A percentile compares a stretch with the other conserved stretches of the same genome.
phyloP scores from a whole-genome alignment of 2,797 vertebrate species.

The Paratrypauchen microcephalus region DNA sequence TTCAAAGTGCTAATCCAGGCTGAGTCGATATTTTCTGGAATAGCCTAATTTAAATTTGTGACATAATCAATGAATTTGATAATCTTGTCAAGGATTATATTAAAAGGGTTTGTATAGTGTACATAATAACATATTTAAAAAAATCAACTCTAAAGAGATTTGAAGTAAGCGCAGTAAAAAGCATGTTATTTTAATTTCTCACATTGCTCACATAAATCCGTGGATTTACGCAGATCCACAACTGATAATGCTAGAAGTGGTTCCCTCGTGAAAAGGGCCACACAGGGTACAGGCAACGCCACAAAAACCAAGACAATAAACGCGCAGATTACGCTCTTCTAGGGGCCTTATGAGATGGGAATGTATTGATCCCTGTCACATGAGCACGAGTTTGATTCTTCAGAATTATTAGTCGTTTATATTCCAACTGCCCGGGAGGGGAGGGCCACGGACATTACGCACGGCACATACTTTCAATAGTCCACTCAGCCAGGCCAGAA shows the following conservation, averaged over 20 bases:
- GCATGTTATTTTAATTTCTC: conserved; percentile 83
- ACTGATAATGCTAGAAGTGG: conserved; percentile 74
- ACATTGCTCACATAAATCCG: conserved; percentile 77
- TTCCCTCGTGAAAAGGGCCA: conserved; percentile 60
- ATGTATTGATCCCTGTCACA: neutral
- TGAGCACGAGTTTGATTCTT: conserved; percentile 3
- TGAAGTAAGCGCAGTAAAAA: conserved; percentile 78
- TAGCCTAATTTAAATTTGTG: conserved; percentile 81
- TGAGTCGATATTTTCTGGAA: conserved; percentile 72
- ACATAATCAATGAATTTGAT: conserved; percentile 80
- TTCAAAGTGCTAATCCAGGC: conserved; percentile 72
- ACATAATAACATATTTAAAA: conserved; percentile 81
- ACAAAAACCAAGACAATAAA: conserved; percentile 5
- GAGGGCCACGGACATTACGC: conserved; percentile 68
- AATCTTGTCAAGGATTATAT: conserved; percentile 83
- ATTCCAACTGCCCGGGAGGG: conserved; percentile 62
- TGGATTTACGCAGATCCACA: conserved; percentile 74
- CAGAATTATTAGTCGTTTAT: conserved; percentile 57
- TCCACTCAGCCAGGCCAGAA: conserved; percentile 51
- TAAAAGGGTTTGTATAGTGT: conserved; percentile 71
- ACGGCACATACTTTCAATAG: conserved; percentile 68
- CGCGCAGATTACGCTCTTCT: neutral
- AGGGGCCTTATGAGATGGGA: conserved; percentile 12
- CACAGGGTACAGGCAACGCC: conserved; percentile 34
- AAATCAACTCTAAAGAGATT: conserved; percentile 79